A percentile compares a stretch with the other conserved stretches of the same genome.
phyloP scores from a whole-genome alignment of 2,888 invertebrate species.

The Scaptomyza cyrtandrae region DNA sequence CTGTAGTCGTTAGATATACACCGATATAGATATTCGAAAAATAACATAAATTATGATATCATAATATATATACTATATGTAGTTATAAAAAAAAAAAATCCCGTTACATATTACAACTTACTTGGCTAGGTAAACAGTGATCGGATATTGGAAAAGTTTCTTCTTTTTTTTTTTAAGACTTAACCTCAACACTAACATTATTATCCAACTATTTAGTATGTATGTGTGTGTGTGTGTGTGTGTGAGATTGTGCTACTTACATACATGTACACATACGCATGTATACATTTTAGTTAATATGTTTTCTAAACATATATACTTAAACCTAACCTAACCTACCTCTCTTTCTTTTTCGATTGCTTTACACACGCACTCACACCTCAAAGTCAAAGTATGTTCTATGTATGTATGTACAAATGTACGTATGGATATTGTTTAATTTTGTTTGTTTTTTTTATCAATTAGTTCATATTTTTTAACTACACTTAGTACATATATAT shows the following conservation, averaged over 20 bases:
- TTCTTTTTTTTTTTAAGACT: slow-evolving; percentile 51
- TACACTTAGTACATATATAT: slow-evolving; percentile 47
- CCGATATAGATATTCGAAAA: slow-evolving; percentile 18
- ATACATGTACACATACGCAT: slow-evolving; percentile 15
- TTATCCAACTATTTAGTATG: slow-evolving; percentile 38
- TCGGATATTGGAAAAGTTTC: slow-evolving; percentile 69
- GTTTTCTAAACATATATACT: slow-evolving; percentile 34
- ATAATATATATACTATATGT: slow-evolving; percentile 1
- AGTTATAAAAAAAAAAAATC: slow-evolving; percentile 27
- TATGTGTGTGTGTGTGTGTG: slow-evolving; percentile 28
- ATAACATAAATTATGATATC: slow-evolving; percentile 26
- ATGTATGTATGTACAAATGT: slow-evolving; percentile 34
- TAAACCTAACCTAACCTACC: slow-evolving; percentile 52
- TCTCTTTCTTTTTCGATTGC: slow-evolving; percentile 16
- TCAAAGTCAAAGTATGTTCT: slow-evolving; percentile 14
- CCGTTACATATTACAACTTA: slow-evolving; percentile 48
- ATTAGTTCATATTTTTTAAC: slow-evolving; percentile 69
- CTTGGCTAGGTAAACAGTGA: slow-evolving; percentile 67
- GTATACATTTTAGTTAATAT: slow-evolving; percentile 29
- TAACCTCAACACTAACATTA: slow-evolving; percentile 70
- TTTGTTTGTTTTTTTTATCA: slow-evolving; percentile 42
- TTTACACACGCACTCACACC: slow-evolving; percentile 39
- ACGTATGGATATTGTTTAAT: slow-evolving; percentile 25
- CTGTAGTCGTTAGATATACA: slow-evolving; percentile 38
- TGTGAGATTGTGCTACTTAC: slow-evolving; percentile 24